Conservation (phyloP, 2,797 vertebrate species). For the Eulemur coronatus region DNA sequence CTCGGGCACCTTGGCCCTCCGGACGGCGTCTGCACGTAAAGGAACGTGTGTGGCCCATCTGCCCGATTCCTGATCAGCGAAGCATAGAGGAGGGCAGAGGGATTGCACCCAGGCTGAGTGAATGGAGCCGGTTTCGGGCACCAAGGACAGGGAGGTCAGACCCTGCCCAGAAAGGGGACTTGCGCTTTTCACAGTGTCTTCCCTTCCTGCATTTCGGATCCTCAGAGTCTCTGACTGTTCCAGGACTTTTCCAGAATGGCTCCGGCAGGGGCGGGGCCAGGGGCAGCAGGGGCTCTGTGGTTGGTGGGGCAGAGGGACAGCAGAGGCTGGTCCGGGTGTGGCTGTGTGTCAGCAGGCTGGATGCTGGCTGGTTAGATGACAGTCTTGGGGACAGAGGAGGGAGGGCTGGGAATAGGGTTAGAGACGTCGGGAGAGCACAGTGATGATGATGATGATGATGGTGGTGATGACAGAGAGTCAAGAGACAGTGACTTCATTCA, state of each 20-base stretch:
- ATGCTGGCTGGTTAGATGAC: neutral
- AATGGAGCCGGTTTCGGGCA: neutral
- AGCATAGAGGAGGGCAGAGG: neutral
- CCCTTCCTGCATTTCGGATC: neutral
- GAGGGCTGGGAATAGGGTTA: neutral
- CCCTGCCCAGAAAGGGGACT: neutral
- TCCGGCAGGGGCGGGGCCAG: too few species aligned
- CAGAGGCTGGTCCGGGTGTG: neutral
- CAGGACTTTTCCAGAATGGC: neutral
- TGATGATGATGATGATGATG: neutral
- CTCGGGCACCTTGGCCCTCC: neutral
- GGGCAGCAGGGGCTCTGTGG: too few species aligned
- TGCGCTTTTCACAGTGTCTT: neutral
- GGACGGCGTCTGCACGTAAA: neutral
- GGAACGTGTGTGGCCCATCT: neutral
- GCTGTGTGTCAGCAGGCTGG: too few species aligned
- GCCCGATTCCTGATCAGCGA: neutral
- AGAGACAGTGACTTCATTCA: neutral
- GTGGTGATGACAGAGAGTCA: neutral
- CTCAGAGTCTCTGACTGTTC: too few species aligned
- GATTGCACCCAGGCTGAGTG: neutral
- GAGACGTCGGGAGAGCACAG: neutral
- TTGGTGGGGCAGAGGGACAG: neutral
- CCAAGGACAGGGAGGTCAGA: too few species aligned
- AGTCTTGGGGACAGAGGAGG: rapidly evolving